These are phyloP conservation scores for Drosophila acutilabella DNA, from an alignment of 2,888 invertebrate species.

Conservation along the genomic window DNA sequence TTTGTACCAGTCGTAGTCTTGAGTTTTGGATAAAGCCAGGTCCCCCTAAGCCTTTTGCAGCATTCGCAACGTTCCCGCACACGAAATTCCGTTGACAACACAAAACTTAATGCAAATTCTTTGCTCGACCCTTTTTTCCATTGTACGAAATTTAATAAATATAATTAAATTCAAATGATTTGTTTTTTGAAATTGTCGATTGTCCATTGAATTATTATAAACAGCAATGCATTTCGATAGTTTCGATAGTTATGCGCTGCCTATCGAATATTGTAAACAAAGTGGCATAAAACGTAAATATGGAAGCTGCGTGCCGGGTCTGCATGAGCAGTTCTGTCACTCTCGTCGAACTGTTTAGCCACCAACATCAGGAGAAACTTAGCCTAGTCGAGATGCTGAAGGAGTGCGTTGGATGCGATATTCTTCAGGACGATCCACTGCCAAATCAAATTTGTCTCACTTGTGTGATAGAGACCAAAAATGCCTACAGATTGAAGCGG, in stretches of 20 bases:
- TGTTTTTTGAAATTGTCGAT: not conserved
- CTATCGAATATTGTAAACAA: not conserved
- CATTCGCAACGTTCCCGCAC: too few relatives aligned
- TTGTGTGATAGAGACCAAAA: slow-evolving; percentile 47
- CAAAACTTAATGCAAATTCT: too few relatives aligned
- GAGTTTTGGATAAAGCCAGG: too few relatives aligned
- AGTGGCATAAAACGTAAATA: slow-evolving; percentile 1
- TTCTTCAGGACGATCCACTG: slow-evolving; percentile 37
- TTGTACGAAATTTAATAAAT: too few relatives aligned
- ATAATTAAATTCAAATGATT: too few relatives aligned
- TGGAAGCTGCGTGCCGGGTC: slow-evolving; percentile 35
- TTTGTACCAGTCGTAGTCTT: too few relatives aligned
- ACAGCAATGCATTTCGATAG: not conserved
- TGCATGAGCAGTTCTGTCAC: slow-evolving; percentile 39
- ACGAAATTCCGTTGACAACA: too few relatives aligned
- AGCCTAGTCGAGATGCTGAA: slow-evolving; percentile 48
- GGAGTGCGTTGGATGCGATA: slow-evolving; percentile 29
- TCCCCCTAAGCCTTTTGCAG: too few relatives aligned
- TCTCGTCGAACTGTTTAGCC: slow-evolving; percentile 31
- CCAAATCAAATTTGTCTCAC: slow-evolving; percentile 49
- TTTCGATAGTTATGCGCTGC: not conserved
- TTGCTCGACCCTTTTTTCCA: too few relatives aligned
- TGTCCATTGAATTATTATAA: not conserved
- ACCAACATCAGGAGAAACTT: slow-evolving; percentile 10
- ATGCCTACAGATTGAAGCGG: slow-evolving; percentile 44